A percentile compares a stretch with the other conserved stretches of the same genome.
Conservation (phyloP, 2,113 vertebrate genomes). For the Symphodus melops region DNA sequence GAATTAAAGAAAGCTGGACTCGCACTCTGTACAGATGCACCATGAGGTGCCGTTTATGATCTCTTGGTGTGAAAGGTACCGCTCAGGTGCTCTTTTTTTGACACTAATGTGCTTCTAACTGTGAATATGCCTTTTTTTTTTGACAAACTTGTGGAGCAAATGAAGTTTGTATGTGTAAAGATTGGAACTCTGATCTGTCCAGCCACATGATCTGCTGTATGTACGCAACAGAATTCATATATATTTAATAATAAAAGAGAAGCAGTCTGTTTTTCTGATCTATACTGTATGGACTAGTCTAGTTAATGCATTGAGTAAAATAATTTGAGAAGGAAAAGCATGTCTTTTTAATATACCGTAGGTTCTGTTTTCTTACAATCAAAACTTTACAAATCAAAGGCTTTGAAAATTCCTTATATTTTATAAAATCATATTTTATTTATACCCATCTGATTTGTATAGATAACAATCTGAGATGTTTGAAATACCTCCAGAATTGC, state of each 20-base stretch:
- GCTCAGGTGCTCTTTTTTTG: conserved; percentile 54
- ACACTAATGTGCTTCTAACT: conserved; percentile 57
- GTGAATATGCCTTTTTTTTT: conserved; percentile 69
- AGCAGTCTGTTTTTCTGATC: conserved; percentile 5
- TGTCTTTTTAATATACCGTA: conserved; percentile 35
- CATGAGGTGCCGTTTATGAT: not conserved
- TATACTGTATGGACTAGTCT: conserved; percentile 10
- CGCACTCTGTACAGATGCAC: not conserved
- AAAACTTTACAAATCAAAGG: conserved; percentile 55
- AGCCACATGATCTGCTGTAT: conserved; percentile 25
- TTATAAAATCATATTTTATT: conserved; percentile 64
- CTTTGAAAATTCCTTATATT: conserved; percentile 68
- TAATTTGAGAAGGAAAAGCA: conserved; percentile 29
- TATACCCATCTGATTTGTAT: conserved; percentile 39
- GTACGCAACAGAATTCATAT: conserved; percentile 35
- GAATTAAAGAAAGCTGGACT: conserved; percentile 4
- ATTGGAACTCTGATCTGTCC: conserved; percentile 23
- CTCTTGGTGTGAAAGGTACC: conserved; percentile 11
- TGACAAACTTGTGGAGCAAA: conserved; percentile 41
- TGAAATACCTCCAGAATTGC: conserved; percentile 58
- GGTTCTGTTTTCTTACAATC: conserved; percentile 53
- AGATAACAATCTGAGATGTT: conserved; percentile 30
- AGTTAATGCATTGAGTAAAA: conserved; percentile 6
- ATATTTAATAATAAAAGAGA: conserved; percentile 22
- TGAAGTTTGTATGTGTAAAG: conserved; percentile 39